Base-by-base conservation (phyloP, 2,797 vertebrate species). In the Falco biarmicus region DNA sequence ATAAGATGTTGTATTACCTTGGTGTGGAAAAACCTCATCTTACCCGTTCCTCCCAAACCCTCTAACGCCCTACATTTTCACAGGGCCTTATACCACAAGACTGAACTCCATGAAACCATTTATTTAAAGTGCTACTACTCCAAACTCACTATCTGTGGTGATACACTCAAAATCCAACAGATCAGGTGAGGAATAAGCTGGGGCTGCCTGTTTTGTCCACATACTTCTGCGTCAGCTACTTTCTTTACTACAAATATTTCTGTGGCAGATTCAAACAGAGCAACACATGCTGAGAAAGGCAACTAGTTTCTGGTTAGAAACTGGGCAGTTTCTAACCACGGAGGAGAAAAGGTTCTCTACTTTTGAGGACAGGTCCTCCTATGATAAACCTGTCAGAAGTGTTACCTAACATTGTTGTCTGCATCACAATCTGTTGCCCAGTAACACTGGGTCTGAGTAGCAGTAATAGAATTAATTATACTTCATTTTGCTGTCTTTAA, bases 401-500 rank as follows among this genome's bases (percentile, higher is more conserved):
- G 86, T 93, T 98, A 94, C 97, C 97, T 97, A 94, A 95, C 93
- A 76, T 90, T 95, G 97, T 97, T 94, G 80, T 97, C 96, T 97
- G 98, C 96, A 97, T 97, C 21, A 20, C 98, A 98, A 98, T 98
- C 97, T 97, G 97, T 97, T 97, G 98, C 96, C 97, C 97, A 96
- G 97, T 98, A 98, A 97, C 98, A 98, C 97, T 96, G 92, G 96
- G 97, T 98, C 98, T 98, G 96, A 97, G 97, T 93, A 95, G 97
- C 97, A 97, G 98, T 98, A 98, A 98, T 98, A 98, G 98, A 98
- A 98, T 98, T 98, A 98, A 98, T 99, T 98, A 98, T 98, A 98
- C 98, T 98, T 98, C 98, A 98, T 98, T 98, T 98, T 98, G 98
- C 98, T 98, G 98, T 98, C 98, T 98, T 98, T 98, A 98, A 98